Conservation (phyloP, 2,888 invertebrate genomes). For the Melieria omissa region DNA sequence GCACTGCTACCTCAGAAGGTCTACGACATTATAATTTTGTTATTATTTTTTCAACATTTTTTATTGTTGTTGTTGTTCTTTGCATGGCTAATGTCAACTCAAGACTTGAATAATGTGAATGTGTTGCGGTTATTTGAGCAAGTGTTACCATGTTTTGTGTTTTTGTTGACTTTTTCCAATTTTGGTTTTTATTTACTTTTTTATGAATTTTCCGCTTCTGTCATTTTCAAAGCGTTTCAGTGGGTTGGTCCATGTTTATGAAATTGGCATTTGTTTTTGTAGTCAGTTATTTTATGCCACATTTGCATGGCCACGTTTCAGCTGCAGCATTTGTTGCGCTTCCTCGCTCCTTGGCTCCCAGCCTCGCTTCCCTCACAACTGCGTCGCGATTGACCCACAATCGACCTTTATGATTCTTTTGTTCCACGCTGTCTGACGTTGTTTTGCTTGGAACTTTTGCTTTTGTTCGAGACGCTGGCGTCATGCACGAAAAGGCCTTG, state of each 20-base stretch:
- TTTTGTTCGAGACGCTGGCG: not conserved
- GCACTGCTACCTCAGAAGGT: no score
- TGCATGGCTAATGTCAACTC: conserved; percentile 8
- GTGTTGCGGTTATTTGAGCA: conserved; percentile 25
- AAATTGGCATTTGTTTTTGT: not conserved
- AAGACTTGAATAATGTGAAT: conserved; percentile 20
- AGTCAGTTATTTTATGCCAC: not conserved
- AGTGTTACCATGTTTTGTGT: conserved; percentile 24
- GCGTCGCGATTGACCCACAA: no score
- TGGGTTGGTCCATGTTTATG: conserved; percentile 1
- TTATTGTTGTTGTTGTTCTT: conserved; percentile 7
- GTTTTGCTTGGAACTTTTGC: no score
- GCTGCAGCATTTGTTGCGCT: not conserved
- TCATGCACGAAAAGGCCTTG: conserved; percentile 26
- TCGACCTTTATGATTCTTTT: no score
- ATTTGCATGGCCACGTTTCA: not conserved
- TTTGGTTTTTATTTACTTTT: not conserved
- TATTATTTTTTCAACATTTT: no score
- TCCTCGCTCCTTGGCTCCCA: not conserved
- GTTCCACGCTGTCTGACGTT: no score
- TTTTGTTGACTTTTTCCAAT: not conserved
- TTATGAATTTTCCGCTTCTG: not conserved
- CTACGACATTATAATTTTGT: no score
- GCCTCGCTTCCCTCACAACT: no score
- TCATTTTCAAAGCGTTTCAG: not conserved